A percentile compares a stretch with the other conserved stretches of the same genome.
These are phyloP conservation scores for Eupelmus urozonus DNA, from an alignment of 2,888 invertebrate genomes.

Conservation along the genomic window DNA sequence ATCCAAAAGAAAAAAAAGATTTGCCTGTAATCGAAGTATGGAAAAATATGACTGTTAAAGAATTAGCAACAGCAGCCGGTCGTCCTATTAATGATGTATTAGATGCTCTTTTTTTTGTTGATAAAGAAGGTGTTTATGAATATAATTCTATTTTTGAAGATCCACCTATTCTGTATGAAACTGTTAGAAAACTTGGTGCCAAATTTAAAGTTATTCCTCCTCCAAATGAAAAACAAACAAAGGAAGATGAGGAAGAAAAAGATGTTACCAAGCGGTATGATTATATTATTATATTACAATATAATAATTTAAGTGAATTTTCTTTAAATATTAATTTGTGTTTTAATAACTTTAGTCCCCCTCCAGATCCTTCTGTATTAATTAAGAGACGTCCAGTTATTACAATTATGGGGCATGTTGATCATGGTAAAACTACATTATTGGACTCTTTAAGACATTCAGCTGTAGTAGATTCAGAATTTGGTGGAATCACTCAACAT, in stretches of 20 bases:
- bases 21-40: slow-evolving; percentile 83
- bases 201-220: slow-evolving; percentile 80
- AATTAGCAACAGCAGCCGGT: slow-evolving; percentile 83
- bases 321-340: slow-evolving; percentile 27
- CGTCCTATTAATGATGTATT: slow-evolving; percentile 84
- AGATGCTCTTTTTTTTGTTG: slow-evolving; percentile 84
- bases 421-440: slow-evolving; percentile 99
- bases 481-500: slow-evolving; percentile 99
- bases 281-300: slow-evolving; percentile 47
- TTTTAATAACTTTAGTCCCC: slow-evolving; percentile 76
- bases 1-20: slow-evolving; percentile 79
- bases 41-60: slow-evolving; percentile 88
- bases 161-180: slow-evolving; percentile 82
- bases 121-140: slow-evolving; percentile 80
- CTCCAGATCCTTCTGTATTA: slow-evolving; percentile 82
- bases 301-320: slow-evolving; percentile 64
- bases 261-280: slow-evolving; percentile 69
- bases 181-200: slow-evolving; percentile 84
- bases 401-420: slow-evolving; percentile 99
- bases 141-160: slow-evolving; percentile 82
- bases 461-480: slow-evolving; percentile 92
- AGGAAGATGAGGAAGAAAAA: slow-evolving; percentile 72
- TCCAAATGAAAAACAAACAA: slow-evolving; percentile 70
- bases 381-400: slow-evolving; percentile 93
- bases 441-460: slow-evolving; percentile 92